Evolutionary conservation across 2,888 invertebrate genomes (phyloP), one percentile per base, ranked within the genome.

Genomic region (Hydriomena furcata): DNA sequence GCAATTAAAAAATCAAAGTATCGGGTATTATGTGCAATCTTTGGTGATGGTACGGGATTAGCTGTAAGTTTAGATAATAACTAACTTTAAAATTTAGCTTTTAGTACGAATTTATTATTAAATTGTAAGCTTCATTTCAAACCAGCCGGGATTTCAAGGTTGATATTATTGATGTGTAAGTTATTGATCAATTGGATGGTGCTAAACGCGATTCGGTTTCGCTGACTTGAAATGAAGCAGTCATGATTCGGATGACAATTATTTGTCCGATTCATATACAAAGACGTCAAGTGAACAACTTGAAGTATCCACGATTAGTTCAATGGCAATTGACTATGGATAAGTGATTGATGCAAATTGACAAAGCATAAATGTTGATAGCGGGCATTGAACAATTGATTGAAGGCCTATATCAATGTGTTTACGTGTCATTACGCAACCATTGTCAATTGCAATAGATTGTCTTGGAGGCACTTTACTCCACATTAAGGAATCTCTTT

Each of bases 11-110:
- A 91, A 91, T 89, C 91, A 91, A 92, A 92, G 91, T 92, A 93
- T 94, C 94, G 94, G 94, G 94, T 94, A 94, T 92, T 92, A 94
- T 94, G 94, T 95, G 94, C 94, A 95, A 94, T 95, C 94, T 88
- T 92, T 93, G 93, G 94, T 93, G 93, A 92, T 92, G 94, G 92
- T 91, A 87, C 87, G 88, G 90, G 91, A 82, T 77, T 85, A 86
- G 62, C 41, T 46, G 32, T 88, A 88, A 85, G 84, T 66, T 34
- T 62, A 79, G 79, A 66, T 57, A 25, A 56, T 82, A 83, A 73
- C 69, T 67, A 78, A 81, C 73, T 63, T 49, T 73, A 71, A 71
- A 50, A 58, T 63, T 68, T 80, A 81, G 71, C 25, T 65, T 65
- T 42, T 78, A 79, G 69, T 60, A 58, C 54, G 72, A 74, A 70